Evolutionary conservation across 2,797 vertebrate species (phyloP), one percentile per base, ranked within the genome.

Genomic region (Hemibagrus guttatus): DNA sequence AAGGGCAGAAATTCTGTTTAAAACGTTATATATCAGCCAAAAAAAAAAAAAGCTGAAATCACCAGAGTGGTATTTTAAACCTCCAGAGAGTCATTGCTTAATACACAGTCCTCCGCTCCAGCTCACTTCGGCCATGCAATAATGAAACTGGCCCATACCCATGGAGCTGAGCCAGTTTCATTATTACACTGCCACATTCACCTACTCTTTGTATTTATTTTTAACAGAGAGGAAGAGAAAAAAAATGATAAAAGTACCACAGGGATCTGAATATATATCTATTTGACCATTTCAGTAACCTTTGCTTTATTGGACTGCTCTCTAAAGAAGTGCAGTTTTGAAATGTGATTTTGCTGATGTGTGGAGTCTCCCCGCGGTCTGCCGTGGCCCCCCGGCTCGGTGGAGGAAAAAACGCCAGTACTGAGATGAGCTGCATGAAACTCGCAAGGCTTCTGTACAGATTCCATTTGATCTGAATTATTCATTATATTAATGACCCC

Each of bases 161-260:
- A 56, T 83, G 63, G 81, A 66, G 26, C 81, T 46, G 7, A 21
- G 81, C 86, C 72, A 87, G 86, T 66, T 76, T 83, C 71, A 66
- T 87, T 87, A 87, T 83, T 87, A 69, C 72, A 78, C 61, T 78
- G 71, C 68, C 66, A 76, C 75, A 58, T 84, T 84, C 82, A 87
- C 81, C 86, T 61, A 71, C 54, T 84, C 54, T 6, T 85, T 35
- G 74, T 85, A 85, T 78, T 84, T 87, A 84, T 87, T 61, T 80
- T 84, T 79, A 81, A 87, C 78, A 31, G 71, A 66, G 49, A 83
- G 35, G 74, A 59, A 58, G 21, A 79, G 16, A 1, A 8, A 23
- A 71, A 31, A 39, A 71, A 46, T 46, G 35, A 59, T 58, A 87
- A 83, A 76, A 66, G 72, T 59, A 63, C 64, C 82, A 7, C 8